Evolutionary conservation across 2,797 vertebrate genomes (phyloP), one percentile per base, ranked within the genome.

Genomic region (Thripadectes ignobilis): DNA sequence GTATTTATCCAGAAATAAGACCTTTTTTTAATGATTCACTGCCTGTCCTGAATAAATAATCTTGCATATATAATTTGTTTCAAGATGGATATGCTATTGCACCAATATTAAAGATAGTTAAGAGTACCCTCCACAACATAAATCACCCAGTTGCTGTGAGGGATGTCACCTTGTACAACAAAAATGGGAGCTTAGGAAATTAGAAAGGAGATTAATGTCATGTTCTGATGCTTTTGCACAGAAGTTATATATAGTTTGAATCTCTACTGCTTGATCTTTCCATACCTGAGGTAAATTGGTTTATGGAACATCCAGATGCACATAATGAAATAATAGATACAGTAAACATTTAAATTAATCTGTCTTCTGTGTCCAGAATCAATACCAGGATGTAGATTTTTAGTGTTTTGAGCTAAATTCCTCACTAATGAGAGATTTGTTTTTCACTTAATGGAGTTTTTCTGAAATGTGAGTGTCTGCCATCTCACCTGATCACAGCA

Each of bases 161-260:
- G 84, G 89, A 94, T 84, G 73, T 96, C 92, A 94, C 89, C 62
- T 87, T 85, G 34, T 81, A 90, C 39, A 82, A 89, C 85, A 94
- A 93, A 95, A 96, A 89, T 46, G 46, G 57, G 73, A 93, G 58
- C 10, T 10, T 30, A 85, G 88, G 83, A 96, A 97, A 97, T 96
- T 95, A 93, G 73, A 95, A 94, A 61, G 46, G 61, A 96, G 94
- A 97, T 97, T 91, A 95, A 96, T 96, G 81, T 82, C 91, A 69
- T 89, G 71, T 92, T 95, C 85, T 79, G 79, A 94, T 92, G 79
- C 51, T 95, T 81, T 93, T 95, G 61, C 61, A 75, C 21, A 24
- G 59, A 85, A 91, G 57, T 84, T 91, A 80, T 92, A 79, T 76
- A 88, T 46, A 71, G 73, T 89, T 88, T 88, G 71, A 84, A 73